Evolutionary conservation across 2,113 vertebrate genomes (phyloP), one percentile per base, ranked within the genome.

Genomic region (Sinosuthora webbiana): DNA sequence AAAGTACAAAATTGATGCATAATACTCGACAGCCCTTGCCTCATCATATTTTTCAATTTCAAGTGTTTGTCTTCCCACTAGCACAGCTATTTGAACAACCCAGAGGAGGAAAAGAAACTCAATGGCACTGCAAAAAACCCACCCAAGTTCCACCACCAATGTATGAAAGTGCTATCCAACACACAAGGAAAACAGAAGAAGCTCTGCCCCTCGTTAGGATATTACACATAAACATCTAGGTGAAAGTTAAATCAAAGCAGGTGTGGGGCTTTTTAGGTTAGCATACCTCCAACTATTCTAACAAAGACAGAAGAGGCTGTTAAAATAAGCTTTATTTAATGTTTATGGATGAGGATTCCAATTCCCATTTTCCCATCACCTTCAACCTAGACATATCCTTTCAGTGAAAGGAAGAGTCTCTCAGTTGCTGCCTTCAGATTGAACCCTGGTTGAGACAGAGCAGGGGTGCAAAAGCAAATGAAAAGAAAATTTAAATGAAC

Each of bases 41-140:
- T 96, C 88, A 74, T 56, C 85, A 31, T 87, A 83, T 89, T 94
- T 90, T 90, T 77, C 93, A 78, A 50, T 93, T 95, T 94, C 62
- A 64, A 68, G 53, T 39, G 90, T 71, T 91, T 88, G 77, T 64
- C 90, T 88, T 92, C 60, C 90, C 56, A 73, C 49, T 45, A 64
- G 37, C 57, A 84, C 25, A 82, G 68, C 27, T 90, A 81, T 62
- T 13, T 33, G 64, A 78, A 80, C 77, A 92, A 84, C 52, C 80
- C 69, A 73, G 59, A 6, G 31, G 87, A 76, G 63, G 23, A 83
- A 80, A 87, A 93, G 59, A 86, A 93, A 89, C 79, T 70, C 82
- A 69, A 3, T 63, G 71, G 87, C 71, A n/a, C n/a, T 44, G 75
- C 56, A 93, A 69, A 91, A 79, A 75, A 62, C 14, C 8, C 27